phyloP scores from a whole-genome alignment of 2,888 invertebrate species.

The Melipona beecheii region DNA sequence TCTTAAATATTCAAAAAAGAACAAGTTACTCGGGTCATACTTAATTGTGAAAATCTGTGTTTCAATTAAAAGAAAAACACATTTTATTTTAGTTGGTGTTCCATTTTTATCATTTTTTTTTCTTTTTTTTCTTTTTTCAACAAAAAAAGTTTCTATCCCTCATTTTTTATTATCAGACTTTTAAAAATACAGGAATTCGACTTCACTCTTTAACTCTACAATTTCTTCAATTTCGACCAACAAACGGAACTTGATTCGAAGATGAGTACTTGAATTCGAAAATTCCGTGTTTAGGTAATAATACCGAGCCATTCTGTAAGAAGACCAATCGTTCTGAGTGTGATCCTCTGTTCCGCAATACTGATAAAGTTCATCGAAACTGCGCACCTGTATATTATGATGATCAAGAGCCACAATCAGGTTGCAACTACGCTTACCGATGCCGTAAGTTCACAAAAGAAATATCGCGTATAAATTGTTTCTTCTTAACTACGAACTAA shows the following conservation, averaged over 20 bases:
- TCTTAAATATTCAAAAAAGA: no score
- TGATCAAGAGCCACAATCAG: constrained; percentile 55
- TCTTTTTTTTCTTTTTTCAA: no score
- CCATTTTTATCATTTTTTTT: no score
- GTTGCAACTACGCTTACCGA: constrained; percentile 68
- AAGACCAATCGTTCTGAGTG: constrained; percentile 61
- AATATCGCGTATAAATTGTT: background rate
- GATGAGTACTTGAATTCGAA: background rate
- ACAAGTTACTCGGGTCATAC: no score
- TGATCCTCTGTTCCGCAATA: constrained; percentile 54
- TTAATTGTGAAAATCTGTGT: no score
- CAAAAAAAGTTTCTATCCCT: no score
- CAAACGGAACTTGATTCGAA: no score
- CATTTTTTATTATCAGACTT: no score
- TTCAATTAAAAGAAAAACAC: no score
- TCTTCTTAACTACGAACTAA: background rate
- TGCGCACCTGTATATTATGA: constrained; percentile 73
- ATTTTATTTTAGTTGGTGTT: no score
- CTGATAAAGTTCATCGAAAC: constrained; percentile 50
- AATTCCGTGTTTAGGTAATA: constrained; percentile 63
- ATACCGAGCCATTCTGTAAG: constrained; percentile 75
- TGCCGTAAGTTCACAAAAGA: constrained; percentile 75
- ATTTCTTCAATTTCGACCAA: background rate
- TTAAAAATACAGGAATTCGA: no score
- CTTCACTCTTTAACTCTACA: background rate